Conservation (phyloP, 2,797 vertebrate genomes). For the Numenius phaeopus region DNA sequence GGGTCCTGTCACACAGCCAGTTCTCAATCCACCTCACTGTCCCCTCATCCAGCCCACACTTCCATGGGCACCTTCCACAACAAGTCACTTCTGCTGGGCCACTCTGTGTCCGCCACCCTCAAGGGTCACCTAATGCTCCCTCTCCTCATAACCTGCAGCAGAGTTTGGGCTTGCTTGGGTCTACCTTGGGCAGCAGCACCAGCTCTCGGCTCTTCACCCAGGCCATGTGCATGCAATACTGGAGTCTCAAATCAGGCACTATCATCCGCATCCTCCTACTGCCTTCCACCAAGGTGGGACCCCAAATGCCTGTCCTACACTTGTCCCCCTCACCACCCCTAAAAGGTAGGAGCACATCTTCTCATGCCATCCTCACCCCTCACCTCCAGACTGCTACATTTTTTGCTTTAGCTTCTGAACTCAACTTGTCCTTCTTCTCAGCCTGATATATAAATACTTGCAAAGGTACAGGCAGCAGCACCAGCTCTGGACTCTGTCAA, state of each 20-base stretch:
- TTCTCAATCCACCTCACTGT: too few relatives aligned
- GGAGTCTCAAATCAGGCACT: neutral
- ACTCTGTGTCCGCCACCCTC: neutral
- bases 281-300: neutral
- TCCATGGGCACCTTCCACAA: neutral
- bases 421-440: neutral
- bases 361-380: neutral
- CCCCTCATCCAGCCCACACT: too few relatives aligned
- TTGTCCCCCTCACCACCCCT: neutral
- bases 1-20: too few relatives aligned
- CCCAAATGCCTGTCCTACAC: neutral
- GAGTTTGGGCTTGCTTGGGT: neutral
- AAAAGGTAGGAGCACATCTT: neutral
- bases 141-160: neutral
- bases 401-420: neutral
- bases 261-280: neutral
- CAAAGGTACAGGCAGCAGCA: neutral
- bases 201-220: neutral
- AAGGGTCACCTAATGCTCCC: neutral
- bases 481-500: neutral
- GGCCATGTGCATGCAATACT: neutral
- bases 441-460: neutral
- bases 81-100: neutral
- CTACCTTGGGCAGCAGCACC: neutral
- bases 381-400: neutral